Evolutionary conservation across 2,888 invertebrate species (phyloP).

Genomic region (Dascillus cervinus): DNA sequence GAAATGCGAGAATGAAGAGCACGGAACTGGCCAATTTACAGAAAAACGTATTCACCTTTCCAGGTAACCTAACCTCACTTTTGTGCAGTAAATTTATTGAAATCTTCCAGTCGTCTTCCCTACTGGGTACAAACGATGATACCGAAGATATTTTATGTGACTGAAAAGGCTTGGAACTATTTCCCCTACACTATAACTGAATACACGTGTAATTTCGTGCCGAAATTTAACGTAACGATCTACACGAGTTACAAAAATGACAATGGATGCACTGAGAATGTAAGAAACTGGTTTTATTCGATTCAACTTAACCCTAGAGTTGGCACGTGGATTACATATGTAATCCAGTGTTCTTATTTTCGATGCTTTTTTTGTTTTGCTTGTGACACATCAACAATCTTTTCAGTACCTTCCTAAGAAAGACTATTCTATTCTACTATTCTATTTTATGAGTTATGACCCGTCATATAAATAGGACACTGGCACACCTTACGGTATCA

Average conservation of each 20-base stretch:
- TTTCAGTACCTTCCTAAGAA: no score
- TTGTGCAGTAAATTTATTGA: no score
- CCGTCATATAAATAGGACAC: no score
- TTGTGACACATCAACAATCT: no score
- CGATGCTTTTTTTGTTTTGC: no score
- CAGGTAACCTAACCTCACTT: slow-evolving; percentile 47
- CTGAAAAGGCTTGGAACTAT: slow-evolving; percentile 92
- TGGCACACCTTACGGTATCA: no score
- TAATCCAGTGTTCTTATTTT: no score
- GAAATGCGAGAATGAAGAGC: slow-evolving; percentile 66
- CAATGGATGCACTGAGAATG: slow-evolving; percentile 80
- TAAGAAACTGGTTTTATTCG: slow-evolving; percentile 43
- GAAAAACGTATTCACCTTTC: slow-evolving; percentile 87
- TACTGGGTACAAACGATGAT: slow-evolving; percentile 83
- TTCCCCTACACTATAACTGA: slow-evolving; percentile 84
- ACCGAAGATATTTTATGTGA: slow-evolving; percentile 86
- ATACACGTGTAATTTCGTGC: slow-evolving; percentile 87
- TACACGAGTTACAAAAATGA: slow-evolving; percentile 87
- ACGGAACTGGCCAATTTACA: slow-evolving; percentile 81
- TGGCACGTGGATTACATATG: no score
- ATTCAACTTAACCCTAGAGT: background rate
- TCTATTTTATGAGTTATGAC: no score
- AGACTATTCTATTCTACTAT: no score
- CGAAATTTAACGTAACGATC: slow-evolving; percentile 76
- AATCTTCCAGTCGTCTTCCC: slow-evolving; percentile 77